Percentiles rank a stretch among this genome's conserved stretches.
Conservation (phyloP, 2,797 vertebrate genomes). For the Sarcoramphus papa region DNA sequence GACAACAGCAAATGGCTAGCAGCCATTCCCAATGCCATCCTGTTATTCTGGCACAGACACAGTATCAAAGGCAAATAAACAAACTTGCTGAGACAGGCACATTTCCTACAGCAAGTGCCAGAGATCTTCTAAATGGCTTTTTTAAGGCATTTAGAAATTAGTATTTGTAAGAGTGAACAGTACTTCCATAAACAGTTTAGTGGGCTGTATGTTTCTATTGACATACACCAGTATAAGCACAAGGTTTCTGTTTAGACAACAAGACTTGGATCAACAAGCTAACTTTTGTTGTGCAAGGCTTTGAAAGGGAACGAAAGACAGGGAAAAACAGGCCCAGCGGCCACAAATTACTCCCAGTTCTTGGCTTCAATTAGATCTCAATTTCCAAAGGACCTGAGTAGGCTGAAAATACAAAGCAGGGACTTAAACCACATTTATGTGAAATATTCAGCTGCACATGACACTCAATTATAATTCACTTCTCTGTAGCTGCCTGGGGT, state of each 20-base stretch:
- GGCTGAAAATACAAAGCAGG: not conserved
- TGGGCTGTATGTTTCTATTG: not conserved
- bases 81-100: not conserved
- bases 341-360: not conserved
- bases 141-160: not conserved
- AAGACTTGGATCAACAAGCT: not conserved
- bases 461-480: not conserved
- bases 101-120: not conserved
- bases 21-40: not conserved
- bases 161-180: not conserved
- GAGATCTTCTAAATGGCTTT: not conserved
- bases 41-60: not conserved
- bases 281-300: not conserved
- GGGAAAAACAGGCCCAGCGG: rapidly evolving
- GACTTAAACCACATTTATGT: not conserved
- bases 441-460: not conserved
- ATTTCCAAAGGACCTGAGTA: not conserved
- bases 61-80: not conserved
- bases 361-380: not conserved
- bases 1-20: not conserved
- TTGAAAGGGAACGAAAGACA: not conserved
- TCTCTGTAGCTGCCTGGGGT: not conserved
- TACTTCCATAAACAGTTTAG: not conserved
- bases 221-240: not conserved
- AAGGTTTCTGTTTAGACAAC: not conserved